Evolutionary conservation across 2,797 vertebrate species (phyloP).

Genomic region (Sandelia bainsii): DNA sequence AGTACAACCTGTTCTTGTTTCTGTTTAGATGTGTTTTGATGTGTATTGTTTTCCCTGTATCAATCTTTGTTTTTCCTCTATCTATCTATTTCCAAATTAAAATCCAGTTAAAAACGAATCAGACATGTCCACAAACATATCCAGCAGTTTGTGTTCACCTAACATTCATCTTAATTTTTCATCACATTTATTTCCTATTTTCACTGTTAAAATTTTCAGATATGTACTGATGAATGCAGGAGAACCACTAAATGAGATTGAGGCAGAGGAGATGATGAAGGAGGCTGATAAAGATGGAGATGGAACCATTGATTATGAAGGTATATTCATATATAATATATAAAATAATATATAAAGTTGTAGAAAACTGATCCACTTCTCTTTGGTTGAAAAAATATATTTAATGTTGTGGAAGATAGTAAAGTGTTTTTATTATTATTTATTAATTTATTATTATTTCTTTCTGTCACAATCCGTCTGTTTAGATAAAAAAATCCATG

Average conservation of each 20-base stretch:
- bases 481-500: neutral
- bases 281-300: conserved; percentile 81
- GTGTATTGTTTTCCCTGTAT: too few species aligned
- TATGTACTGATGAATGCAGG: conserved; percentile 80
- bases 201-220: conserved; percentile 45
- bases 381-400: neutral
- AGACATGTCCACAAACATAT: neutral
- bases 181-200: neutral
- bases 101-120: neutral
- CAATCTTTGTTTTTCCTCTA: too few species aligned
- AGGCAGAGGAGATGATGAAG: conserved; percentile 85
- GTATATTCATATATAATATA: conserved; percentile 21
- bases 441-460: neutral
- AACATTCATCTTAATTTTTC: too few species aligned
- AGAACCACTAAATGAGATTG: conserved; percentile 76
- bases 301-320: conserved; percentile 80
- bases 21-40: too few species aligned
- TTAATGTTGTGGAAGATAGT: neutral
- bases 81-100: neutral
- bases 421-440: neutral
- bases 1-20: too few species aligned
- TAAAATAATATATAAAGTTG: neutral
- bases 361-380: neutral
- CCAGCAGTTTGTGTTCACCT: neutral
- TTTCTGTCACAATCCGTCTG: neutral